Base-by-base conservation (phyloP, 1,140 invertebrate genomes). In the Anoplolepis gracilipes region DNA sequence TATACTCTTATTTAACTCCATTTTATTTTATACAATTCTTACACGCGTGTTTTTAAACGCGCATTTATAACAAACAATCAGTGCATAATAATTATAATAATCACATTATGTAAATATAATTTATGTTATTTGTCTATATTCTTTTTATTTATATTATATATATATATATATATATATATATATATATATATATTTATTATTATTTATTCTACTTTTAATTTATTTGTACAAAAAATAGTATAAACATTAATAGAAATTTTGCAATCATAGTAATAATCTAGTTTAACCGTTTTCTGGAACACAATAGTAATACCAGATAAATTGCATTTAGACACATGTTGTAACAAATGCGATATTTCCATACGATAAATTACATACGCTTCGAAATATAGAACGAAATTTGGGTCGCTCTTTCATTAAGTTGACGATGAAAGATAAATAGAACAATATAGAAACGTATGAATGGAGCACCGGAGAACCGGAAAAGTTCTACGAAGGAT, bases 381-480 rank as follows among this genome's bases (percentile, higher is more conserved):
- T 65, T 57, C n/a, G n/a, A 53, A 67, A 53, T 67, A 78, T 19
- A 8, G 16, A n/a, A 78, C n/a, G n/a, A n/a, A n/a, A 78, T 78
- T 53, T 53, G 25, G 42, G 28, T 8, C 42, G 42, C n/a, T 67
- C n/a, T 78, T 78, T 78, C 19, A 39, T 16, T 19, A 28, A 7
- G 1, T 7, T 16, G 36, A 78, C 61, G 33, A 53, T 77, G 7
- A n/a, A 65, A 13, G n/a, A 16, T 36, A 11, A 13, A 36, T 28
- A 36, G 67, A 55, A 22, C 76, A 53, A 39, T 57, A 59, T 73
- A 39, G 62, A 69, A 79, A 55, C 1, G 75, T 67, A 67, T 67
- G 42, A 78, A 78, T 78, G 57, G 10, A 39, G 19, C 19, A 62
- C 19, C 19, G 33, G 39, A 8, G n/a, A 64, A 77, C 36, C 28